A percentile compares a stretch with the other conserved stretches of the same genome.
phyloP scores from a whole-genome alignment of 2,113 vertebrate species.

The Pelodiscus sinensis region DNA sequence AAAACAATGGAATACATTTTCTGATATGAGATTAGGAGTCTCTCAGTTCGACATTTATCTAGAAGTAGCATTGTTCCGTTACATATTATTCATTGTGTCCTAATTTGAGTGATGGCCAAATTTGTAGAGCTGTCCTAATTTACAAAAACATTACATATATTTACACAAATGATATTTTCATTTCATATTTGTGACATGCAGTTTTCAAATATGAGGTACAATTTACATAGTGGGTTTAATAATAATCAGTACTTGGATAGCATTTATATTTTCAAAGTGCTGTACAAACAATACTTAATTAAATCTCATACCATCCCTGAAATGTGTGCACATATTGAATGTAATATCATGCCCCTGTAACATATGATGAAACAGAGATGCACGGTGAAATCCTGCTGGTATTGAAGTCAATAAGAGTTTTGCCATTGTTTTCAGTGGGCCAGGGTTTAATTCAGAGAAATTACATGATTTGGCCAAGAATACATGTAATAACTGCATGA shows the following conservation, averaged over 20 bases:
- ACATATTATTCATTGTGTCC: not conserved
- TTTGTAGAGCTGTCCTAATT: not conserved
- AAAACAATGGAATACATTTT: not conserved
- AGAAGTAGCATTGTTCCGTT: not conserved
- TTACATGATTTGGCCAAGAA: not conserved
- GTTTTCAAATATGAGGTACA: not conserved
- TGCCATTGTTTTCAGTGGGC: not conserved
- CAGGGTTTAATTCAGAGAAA: not conserved
- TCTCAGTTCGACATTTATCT: not conserved
- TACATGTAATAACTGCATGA: not conserved
- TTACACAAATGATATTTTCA: not conserved
- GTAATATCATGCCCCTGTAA: not conserved
- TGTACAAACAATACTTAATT: not conserved
- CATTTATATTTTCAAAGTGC: conserved; percentile 13
- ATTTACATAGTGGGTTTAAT: not conserved
- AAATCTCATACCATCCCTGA: not conserved
- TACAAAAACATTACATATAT: not conserved
- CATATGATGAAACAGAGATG: not conserved
- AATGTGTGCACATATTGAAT: not conserved
- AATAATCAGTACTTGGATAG: not conserved
- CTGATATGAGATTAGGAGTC: not conserved
- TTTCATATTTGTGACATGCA: not conserved
- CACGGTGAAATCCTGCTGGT: not conserved
- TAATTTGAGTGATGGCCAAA: not conserved
- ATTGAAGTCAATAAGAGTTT: not conserved